Percentiles rank a stretch among this genome's conserved stretches.
These are phyloP conservation scores for Hirundichthys speculiger DNA, from an alignment of 2,113 vertebrate genomes.

Conservation along the genomic window DNA sequence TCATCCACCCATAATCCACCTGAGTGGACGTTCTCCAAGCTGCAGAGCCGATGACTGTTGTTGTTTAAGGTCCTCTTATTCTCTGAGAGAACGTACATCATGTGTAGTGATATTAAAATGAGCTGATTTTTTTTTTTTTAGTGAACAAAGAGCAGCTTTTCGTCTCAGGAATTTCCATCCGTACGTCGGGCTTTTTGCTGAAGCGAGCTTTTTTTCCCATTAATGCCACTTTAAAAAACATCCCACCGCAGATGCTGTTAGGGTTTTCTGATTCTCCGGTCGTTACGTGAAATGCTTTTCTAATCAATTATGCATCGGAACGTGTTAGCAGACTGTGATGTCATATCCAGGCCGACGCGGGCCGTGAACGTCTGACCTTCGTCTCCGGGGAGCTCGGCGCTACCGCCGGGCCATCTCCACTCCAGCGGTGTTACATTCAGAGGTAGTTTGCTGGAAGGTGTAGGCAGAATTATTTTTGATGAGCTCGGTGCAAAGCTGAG, in stretches of 20 bases:
- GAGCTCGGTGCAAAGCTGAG: conserved; percentile 25
- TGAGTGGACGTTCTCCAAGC: conserved; percentile 51
- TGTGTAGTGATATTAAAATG: no score
- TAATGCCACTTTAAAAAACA: no score
- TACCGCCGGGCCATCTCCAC: not conserved
- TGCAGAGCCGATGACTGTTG: conserved; percentile 48
- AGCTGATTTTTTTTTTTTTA: no score
- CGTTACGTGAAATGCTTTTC: conserved; percentile 8
- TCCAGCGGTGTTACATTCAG: conserved; percentile 18
- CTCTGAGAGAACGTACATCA: no score
- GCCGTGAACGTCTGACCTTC: conserved; percentile 21
- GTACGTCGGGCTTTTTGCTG: no score
- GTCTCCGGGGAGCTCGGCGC: not conserved
- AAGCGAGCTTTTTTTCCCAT: no score
- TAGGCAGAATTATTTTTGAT: conserved; percentile 37
- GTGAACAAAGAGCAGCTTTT: no score
- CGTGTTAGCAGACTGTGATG: not conserved
- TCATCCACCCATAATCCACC: no score
- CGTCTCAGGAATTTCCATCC: no score
- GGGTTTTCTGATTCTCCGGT: not conserved
- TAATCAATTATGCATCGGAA: conserved; percentile 15
- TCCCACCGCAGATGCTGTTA: no score
- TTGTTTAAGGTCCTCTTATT: conserved; percentile 19
- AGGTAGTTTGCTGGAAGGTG: conserved; percentile 27
- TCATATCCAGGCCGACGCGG: not conserved